A percentile compares a stretch with the other conserved stretches of the same genome.
phyloP scores from a whole-genome alignment of 2,888 invertebrate species.

The Ecliptopera silaceata region DNA sequence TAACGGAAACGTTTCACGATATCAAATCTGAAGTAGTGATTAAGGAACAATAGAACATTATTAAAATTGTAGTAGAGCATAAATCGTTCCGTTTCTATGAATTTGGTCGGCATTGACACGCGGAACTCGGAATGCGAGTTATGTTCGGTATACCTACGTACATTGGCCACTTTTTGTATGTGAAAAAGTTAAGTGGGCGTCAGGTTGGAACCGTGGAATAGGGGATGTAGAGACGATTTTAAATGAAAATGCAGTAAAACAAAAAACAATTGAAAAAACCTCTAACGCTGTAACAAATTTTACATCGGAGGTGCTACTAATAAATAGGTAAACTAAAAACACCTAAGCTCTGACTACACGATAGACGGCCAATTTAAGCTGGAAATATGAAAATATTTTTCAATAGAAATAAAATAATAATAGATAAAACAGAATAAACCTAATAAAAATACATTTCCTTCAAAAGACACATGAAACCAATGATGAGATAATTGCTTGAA shows the following conservation, averaged over 20 bases:
- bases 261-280: neutral
- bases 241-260: neutral
- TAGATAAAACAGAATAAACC: too few relatives aligned
- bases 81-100: slow-evolving; percentile 65
- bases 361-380: too few relatives aligned
- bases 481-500: too few relatives aligned
- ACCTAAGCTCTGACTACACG: too few relatives aligned
- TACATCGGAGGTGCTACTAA: too few relatives aligned
- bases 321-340: too few relatives aligned
- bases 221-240: neutral
- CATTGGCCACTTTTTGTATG: slow-evolving; percentile 33
- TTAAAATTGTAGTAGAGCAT: slow-evolving; percentile 71
- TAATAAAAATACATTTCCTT: too few relatives aligned
- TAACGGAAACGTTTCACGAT: slow-evolving; percentile 72
- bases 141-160: slow-evolving; percentile 20
- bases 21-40: slow-evolving; percentile 72
- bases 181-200: slow-evolving; percentile 40
- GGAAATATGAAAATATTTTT: too few relatives aligned
- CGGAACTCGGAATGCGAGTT: slow-evolving; percentile 35
- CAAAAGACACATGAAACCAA: too few relatives aligned
- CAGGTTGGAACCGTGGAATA: neutral
- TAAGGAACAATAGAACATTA: slow-evolving; percentile 79
- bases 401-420: too few relatives aligned
- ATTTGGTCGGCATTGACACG: slow-evolving; percentile 42
- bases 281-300: neutral